Evolutionary conservation across 2,113 vertebrate genomes (phyloP), one percentile per base, ranked within the genome.

Genomic region (Boleophthalmus pectinirostris): DNA sequence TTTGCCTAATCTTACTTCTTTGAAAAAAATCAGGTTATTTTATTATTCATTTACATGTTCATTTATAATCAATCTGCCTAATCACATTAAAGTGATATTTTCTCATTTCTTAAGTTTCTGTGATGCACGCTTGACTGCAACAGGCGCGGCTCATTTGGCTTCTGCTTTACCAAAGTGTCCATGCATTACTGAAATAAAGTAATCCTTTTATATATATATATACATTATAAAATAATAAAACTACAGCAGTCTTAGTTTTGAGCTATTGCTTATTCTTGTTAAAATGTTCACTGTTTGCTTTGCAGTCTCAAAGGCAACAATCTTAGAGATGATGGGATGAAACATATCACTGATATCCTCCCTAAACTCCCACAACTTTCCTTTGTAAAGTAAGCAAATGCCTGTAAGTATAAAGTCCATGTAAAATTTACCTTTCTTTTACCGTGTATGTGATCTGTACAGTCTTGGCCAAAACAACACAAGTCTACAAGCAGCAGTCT

Each of bases 101-200:
- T 38, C 29, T 43, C 3, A 21, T 64, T 64, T 64, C 8, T 13
- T 0, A 16, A 97, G 97, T 82, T 84, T 97, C 75, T 87, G 91
- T 35, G 86, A 94, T 0, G 90, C 94, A 64, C 91, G 82, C 47
- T 83, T 97, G 77, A 95, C 93, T 21, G 85, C 90, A 58, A 38
- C 13, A 51, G 96, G 96, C 73, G 90, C 95, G 66, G 71, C 73
- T 25, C 14, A 73, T 73, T 90, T 98, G 87, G 73, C 91, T 8
- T 85, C 85, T 60, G 92, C 93, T 77, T 88, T 95, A 12, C 77
- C 87, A 15, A 73, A 80, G 57, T 98, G 95, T 73, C 89, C 80
- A 6, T 71, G 92, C 49, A 90, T 98, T 66, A 91, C 93, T 71
- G 94, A 96, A 57, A 82, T 98, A 70, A 95, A 95, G 96, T 97